phyloP scores from a whole-genome alignment of 2,888 invertebrate species.

The Coelinius sp. region DNA sequence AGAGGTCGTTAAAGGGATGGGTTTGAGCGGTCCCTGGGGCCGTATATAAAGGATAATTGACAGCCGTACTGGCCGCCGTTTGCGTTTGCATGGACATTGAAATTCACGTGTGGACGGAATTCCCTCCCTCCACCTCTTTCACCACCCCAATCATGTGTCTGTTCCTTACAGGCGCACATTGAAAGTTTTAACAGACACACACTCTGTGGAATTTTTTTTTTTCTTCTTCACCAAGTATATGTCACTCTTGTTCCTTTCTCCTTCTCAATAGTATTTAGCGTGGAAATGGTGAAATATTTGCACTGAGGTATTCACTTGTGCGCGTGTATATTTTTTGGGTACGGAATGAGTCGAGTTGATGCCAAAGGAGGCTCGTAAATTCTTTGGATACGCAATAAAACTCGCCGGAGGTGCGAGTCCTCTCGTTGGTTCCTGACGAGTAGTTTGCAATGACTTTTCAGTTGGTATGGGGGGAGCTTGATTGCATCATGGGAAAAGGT shows the following conservation, averaged over 20 bases:
- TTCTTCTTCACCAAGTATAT: too few species aligned
- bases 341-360: constrained; percentile 29
- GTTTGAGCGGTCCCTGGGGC: constrained; percentile 66
- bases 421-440: constrained; percentile 7
- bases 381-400: constrained; percentile 53
- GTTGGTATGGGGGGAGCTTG: neutral
- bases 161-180: neutral
- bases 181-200: constrained; percentile 38
- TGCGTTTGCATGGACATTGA: constrained; percentile 70
- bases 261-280: neutral
- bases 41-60: constrained; percentile 71
- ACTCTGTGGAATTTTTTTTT: constrained; percentile 17
- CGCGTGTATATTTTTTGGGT: neutral
- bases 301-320: neutral
- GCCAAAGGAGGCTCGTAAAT: constrained; percentile 53
- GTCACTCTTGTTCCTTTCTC: too few species aligned
- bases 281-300: neutral
- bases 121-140: constrained; percentile 25
- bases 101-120: constrained; percentile 59
- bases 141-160: constrained; percentile 16
- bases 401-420: constrained; percentile 38
- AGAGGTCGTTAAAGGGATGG: constrained; percentile 68
- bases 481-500: constrained; percentile 34
- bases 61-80: constrained; percentile 67
- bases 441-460: neutral